phyloP scores from a whole-genome alignment of 1,140 invertebrate genomes.

The Ptiloglossa arizonensis region DNA sequence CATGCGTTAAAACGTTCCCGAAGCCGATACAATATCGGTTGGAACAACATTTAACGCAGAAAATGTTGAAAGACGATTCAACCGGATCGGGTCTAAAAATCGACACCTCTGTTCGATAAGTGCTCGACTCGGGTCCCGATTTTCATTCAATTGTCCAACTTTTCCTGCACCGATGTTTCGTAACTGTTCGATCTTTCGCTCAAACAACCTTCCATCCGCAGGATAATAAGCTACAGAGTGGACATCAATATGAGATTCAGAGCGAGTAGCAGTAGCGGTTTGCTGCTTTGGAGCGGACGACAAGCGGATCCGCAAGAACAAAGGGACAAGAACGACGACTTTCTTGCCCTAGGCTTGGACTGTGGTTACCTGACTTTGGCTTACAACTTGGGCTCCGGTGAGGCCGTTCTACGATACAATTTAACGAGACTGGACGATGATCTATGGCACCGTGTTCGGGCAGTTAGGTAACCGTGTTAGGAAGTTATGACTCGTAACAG shows the following conservation, averaged over 20 bases:
- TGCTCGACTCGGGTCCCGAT: no score
- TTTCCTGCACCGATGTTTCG: no score
- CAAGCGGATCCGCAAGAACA: conserved; percentile 83
- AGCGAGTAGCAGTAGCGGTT: conserved; percentile 86
- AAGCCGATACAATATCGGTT: no score
- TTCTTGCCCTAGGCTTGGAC: conserved; percentile 92
- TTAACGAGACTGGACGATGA: conserved; percentile 94
- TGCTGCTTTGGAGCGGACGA: conserved; percentile 95
- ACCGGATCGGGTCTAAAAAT: no score
- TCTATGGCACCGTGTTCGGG: conserved; percentile 94
- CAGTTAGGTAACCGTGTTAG: conserved; percentile 87
- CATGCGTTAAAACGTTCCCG: no score
- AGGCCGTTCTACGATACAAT: conserved; percentile 92
- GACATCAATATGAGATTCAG: conserved; percentile 92
- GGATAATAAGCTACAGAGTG: conserved; percentile 89
- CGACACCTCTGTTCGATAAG: no score
- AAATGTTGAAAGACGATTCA: no score
- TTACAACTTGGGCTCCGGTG: conserved; percentile 90
- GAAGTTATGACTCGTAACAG: neutral
- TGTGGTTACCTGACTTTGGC: conserved; percentile 87
- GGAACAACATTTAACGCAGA: no score
- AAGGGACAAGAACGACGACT: conserved; percentile 86
- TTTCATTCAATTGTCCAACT: no score
- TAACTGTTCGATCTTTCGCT: neutral
- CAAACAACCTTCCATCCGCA: conserved; percentile 71